Evolutionary conservation across 2,797 vertebrate species (phyloP).

Genomic region (Syngnathus acus): DNA sequence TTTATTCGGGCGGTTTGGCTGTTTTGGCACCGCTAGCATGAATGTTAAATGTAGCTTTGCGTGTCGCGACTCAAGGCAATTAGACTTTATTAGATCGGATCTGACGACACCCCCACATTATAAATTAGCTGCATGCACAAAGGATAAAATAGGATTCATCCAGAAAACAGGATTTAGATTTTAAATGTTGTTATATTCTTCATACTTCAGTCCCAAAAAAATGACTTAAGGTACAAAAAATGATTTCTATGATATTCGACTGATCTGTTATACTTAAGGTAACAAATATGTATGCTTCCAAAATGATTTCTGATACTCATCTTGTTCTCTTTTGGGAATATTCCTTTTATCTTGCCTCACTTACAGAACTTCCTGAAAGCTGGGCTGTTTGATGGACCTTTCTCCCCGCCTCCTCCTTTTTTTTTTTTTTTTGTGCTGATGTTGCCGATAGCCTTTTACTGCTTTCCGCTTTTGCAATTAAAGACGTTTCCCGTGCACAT

Average conservation of each 20-base stretch:
- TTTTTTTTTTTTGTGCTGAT: conserved; percentile 7
- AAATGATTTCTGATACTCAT: background rate
- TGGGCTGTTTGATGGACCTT: conserved; percentile 2
- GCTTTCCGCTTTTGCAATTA: conserved; percentile 3
- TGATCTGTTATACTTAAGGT: too few relatives aligned
- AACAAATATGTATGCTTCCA: background rate
- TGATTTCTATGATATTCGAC: background rate
- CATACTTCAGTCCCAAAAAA: background rate
- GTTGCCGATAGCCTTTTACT: conserved; percentile 4
- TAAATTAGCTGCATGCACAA: background rate
- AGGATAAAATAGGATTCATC: background rate
- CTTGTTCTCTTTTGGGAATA: background rate
- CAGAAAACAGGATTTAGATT: background rate
- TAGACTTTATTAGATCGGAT: background rate
- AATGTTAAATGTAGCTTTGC: background rate
- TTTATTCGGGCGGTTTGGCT: background rate
- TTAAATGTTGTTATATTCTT: background rate
- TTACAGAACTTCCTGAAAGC: background rate
- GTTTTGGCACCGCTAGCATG: background rate
- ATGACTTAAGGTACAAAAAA: too few relatives aligned
- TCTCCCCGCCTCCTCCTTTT: background rate
- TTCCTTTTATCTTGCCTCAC: background rate
- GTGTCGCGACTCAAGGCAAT: background rate
- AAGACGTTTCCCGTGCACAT: conserved; percentile 2
- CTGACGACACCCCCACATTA: background rate